These are phyloP conservation scores for Tichodroma muraria DNA, from an alignment of 2,113 vertebrate species.

Conservation along the genomic window DNA sequence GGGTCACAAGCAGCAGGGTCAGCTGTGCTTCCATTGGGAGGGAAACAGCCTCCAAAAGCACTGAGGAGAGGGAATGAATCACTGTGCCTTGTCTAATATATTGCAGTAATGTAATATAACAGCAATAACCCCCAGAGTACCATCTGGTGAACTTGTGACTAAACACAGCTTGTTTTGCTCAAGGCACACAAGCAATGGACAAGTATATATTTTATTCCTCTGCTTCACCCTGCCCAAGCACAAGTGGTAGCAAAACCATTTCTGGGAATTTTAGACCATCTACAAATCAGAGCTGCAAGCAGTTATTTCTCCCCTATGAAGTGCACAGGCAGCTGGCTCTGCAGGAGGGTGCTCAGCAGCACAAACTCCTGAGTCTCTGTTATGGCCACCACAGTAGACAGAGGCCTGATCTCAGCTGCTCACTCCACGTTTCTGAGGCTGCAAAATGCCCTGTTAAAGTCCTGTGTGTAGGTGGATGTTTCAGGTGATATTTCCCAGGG, in stretches of 20 bases:
- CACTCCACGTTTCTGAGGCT: neutral
- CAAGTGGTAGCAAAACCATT: neutral
- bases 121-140: constrained; percentile 52
- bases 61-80: constrained; percentile 25
- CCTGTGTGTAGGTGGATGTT: neutral
- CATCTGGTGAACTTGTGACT: constrained; percentile 60
- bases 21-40: neutral
- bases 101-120: constrained; percentile 52
- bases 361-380: neutral
- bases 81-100: constrained; percentile 12
- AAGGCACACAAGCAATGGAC: neutral
- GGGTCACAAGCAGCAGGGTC: neutral
- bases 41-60: constrained; percentile 2
- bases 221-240: neutral
- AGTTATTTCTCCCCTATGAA: neutral
- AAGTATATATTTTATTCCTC: constrained; percentile 23
- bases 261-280: neutral
- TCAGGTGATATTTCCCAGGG: neutral
- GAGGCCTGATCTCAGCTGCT: neutral
- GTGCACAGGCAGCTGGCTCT: neutral
- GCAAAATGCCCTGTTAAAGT: neutral
- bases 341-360: neutral
- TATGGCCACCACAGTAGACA: neutral
- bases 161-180: constrained; percentile 49
- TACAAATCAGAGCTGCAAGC: constrained; percentile 5